Conservation (phyloP, 2,113 vertebrate species). For the Silurus meridionalis region DNA sequence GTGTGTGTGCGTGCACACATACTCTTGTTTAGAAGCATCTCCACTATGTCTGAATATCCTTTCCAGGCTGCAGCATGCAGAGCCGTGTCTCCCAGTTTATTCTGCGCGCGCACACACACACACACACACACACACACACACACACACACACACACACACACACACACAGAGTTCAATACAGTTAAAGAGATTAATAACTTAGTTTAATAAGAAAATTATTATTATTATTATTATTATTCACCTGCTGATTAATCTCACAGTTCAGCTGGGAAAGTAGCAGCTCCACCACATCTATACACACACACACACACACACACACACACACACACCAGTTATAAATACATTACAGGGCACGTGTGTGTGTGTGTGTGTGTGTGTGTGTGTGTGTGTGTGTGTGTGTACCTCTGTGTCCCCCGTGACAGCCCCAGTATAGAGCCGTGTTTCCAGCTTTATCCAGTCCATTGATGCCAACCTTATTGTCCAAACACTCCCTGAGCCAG, state of each 20-base stretch:
- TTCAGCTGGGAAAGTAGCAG: conserved; percentile 84
- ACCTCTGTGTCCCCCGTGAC: conserved; percentile 96
- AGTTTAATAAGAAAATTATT: background rate
- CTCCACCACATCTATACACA: conserved; percentile 88
- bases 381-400: conserved; percentile 13
- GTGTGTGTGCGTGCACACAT: conserved; percentile 14
- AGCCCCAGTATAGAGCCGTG: conserved; percentile 95
- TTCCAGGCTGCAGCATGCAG: conserved; percentile 98
- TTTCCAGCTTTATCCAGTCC: conserved; percentile 97
- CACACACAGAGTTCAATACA: too few species aligned
- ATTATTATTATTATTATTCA: conserved; percentile 53
- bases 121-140: conserved; percentile 1
- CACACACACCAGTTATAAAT: background rate
- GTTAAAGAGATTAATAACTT: too few species aligned
- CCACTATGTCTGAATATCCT: conserved; percentile 94
- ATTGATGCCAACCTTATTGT: conserved; percentile 93
- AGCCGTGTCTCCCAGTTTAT: conserved; percentile 94
- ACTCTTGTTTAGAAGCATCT: conserved; percentile 92
- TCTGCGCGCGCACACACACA: conserved; percentile 71
- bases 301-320: conserved; percentile 34
- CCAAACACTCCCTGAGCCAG: conserved; percentile 96
- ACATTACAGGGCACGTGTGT: background rate
- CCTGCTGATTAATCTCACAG: conserved; percentile 96
- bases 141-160: background rate
- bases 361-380: conserved; percentile 29